Conservation (phyloP, 2,888 invertebrate species). For the Andrena camellia region DNA sequence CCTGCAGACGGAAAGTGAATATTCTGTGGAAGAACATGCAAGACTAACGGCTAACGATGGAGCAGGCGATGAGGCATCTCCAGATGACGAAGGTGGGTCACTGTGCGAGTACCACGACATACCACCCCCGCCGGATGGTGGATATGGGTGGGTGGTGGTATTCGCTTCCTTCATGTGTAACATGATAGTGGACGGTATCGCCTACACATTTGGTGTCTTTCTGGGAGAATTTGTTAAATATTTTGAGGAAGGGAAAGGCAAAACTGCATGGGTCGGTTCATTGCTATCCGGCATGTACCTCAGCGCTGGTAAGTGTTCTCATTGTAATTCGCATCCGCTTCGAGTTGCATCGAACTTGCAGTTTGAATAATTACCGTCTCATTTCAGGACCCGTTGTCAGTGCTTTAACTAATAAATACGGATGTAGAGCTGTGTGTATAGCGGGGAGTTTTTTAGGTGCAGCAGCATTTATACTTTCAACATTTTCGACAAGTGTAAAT, state of each 20-base stretch:
- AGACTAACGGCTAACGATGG: constrained; percentile 90
- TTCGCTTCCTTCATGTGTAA: constrained; percentile 99
- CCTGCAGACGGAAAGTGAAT: constrained; percentile 93
- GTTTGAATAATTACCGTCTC: background rate
- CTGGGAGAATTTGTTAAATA: constrained; percentile 91
- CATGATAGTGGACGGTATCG: constrained; percentile 98
- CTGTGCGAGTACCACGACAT: constrained; percentile 91
- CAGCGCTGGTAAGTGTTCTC: constrained; percentile 90
- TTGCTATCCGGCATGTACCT: constrained; percentile 98
- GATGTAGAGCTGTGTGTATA: constrained; percentile 97
- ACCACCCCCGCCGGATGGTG: constrained; percentile 95
- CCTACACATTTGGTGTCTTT: constrained; percentile 99
- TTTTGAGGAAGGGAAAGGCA: constrained; percentile 95
- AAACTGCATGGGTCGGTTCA: constrained; percentile 97
- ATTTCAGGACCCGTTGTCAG: constrained; percentile 95
- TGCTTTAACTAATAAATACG: constrained; percentile 97
- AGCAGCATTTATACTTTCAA: constrained; percentile 93
- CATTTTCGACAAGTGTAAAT: constrained; percentile 94
- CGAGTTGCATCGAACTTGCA: background rate
- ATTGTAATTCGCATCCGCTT: background rate
- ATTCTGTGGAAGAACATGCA: constrained; percentile 94
- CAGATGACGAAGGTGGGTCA: constrained; percentile 86
- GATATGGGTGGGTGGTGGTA: constrained; percentile 98
- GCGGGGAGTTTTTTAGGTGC: constrained; percentile 95
- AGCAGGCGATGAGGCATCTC: constrained; percentile 87